Evolutionary conservation across 92 coral and sea anemone genomes (phyloP).

Genomic region (Siderastrea radians): DNA sequence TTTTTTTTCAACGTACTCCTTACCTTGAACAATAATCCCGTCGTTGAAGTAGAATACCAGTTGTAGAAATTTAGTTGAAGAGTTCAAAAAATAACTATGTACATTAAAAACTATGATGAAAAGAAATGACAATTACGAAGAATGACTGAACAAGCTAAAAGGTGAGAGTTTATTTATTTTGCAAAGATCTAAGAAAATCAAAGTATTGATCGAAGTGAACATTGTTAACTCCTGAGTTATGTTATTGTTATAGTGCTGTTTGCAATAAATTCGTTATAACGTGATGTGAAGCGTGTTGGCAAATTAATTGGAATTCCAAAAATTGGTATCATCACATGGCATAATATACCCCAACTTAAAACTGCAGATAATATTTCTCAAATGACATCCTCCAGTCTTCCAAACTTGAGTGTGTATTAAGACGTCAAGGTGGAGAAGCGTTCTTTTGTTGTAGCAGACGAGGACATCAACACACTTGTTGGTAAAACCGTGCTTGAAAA

Average conservation of each 20-base stretch:
- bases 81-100: background rate
- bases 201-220: constrained; percentile 28
- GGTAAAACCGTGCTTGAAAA: no score
- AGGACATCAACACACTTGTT: no score
- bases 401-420: no score
- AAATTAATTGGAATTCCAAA: no score
- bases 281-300: background rate
- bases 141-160: background rate
- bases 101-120: background rate
- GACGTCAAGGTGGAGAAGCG: no score
- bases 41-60: background rate
- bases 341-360: no score
- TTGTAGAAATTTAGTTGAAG: background rate
- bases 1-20: no score
- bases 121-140: constrained; percentile 14
- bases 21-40: background rate
- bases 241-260: constrained; percentile 14
- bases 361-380: no score
- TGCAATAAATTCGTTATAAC: constrained; percentile 27
- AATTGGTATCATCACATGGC: no score
- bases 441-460: no score
- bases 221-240: constrained; percentile 8
- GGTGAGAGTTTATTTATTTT: constrained; percentile 44
- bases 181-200: constrained; percentile 38
- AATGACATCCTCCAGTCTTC: no score